These are phyloP conservation scores for Phymastichus coffea DNA, from an alignment of 1,140 invertebrate species.

Conservation along the genomic window DNA sequence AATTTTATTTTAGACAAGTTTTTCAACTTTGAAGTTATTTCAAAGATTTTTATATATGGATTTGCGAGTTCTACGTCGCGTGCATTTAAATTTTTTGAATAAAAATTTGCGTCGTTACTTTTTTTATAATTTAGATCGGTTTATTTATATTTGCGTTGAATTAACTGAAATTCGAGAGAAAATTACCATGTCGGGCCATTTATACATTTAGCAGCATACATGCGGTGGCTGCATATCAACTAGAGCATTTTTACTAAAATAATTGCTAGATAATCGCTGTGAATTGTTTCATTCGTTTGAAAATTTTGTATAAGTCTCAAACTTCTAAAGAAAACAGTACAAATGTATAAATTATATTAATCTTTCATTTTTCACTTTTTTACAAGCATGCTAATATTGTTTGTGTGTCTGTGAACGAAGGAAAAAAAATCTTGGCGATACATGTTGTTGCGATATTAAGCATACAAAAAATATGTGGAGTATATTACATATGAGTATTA, in stretches of 20 bases:
- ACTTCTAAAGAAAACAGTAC: constrained; percentile 20
- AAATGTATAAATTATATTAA: constrained; percentile 16
- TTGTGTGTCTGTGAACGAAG: constrained; percentile 15
- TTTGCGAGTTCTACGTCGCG: background rate
- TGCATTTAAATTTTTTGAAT: constrained; percentile 2
- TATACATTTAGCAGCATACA: constrained; percentile 6
- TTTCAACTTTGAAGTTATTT: background rate
- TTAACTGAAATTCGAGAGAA: background rate
- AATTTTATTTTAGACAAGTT: background rate
- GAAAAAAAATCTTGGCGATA: constrained; percentile 17
- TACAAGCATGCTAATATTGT: constrained; percentile 16
- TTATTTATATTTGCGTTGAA: constrained; percentile 1
- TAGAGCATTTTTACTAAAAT: constrained; percentile 12
- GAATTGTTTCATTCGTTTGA: constrained; percentile 1
- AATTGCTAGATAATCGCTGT: constrained; percentile 6
- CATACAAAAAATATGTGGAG: constrained; percentile 31
- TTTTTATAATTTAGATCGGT: constrained; percentile 11
- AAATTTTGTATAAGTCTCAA: background rate
- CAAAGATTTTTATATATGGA: no score
- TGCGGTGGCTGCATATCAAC: background rate
- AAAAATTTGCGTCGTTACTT: background rate
- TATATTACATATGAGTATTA: no score
- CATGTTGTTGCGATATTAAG: constrained; percentile 34
- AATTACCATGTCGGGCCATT: background rate
- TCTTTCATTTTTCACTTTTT: constrained; percentile 27